Evolutionary conservation across 2,888 invertebrate genomes (phyloP).

Genomic region (Luffia ferchaultella): DNA sequence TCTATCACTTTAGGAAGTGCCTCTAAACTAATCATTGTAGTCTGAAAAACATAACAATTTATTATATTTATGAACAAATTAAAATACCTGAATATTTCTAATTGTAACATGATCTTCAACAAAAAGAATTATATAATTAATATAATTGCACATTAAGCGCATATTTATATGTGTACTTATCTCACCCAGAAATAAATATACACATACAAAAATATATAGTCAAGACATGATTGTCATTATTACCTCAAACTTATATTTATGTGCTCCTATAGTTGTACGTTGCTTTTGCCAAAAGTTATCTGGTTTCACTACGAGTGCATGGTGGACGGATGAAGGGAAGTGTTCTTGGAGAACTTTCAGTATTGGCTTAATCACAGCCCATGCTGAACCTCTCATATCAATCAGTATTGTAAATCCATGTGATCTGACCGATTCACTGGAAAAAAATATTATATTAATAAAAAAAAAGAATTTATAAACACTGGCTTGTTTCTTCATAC

Average conservation of each 20-base stretch:
- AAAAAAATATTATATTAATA: conserved; percentile 31
- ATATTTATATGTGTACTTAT: background rate
- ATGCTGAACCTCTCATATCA: conserved; percentile 97
- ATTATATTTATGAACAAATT: too few relatives aligned
- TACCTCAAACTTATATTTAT: conserved; percentile 99
- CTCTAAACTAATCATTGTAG: conserved; percentile 96
- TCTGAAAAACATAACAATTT: conserved; percentile 70
- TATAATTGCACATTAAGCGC: background rate
- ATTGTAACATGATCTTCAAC: background rate
- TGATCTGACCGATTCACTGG: conserved; percentile 84
- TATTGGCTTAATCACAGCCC: conserved; percentile 97
- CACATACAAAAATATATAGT: conserved; percentile 6
- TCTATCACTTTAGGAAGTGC: conserved; percentile 93
- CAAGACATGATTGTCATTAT: conserved; percentile 19
- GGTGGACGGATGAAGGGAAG: conserved; percentile 91
- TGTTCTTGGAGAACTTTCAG: conserved; percentile 96
- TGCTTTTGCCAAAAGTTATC: conserved; percentile 99
- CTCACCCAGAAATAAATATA: too few relatives aligned
- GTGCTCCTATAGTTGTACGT: conserved; percentile 94
- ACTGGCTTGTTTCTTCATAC: too few relatives aligned
- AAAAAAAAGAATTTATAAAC: background rate
- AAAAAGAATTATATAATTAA: background rate
- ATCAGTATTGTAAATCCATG: conserved; percentile 95
- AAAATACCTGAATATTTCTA: too few relatives aligned
- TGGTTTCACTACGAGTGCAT: conserved; percentile 97